Evolutionary conservation across 2,797 vertebrate genomes (phyloP).

Genomic region (Myripristis jacobus): DNA sequence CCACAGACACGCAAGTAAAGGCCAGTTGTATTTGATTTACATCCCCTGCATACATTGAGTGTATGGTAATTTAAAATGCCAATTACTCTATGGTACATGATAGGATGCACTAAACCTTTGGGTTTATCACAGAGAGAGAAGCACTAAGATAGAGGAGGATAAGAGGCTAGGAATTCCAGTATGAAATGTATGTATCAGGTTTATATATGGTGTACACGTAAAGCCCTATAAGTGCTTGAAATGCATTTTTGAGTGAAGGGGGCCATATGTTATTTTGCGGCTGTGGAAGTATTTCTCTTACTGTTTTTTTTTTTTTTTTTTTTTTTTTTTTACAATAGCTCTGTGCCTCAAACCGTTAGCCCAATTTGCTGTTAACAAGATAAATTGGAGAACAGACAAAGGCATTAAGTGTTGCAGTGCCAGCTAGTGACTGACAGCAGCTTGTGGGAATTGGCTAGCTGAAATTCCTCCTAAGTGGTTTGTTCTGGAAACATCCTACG

Average conservation of each 20-base stretch:
- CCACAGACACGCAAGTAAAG: slow-evolving; percentile 70
- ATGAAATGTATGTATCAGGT: slow-evolving; percentile 62
- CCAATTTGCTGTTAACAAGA: slow-evolving; percentile 90
- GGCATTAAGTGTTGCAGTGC: slow-evolving; percentile 88
- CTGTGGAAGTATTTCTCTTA: slow-evolving; percentile 71
- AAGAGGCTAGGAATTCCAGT: slow-evolving; percentile 53
- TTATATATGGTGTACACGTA: slow-evolving; percentile 71
- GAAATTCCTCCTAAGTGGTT: slow-evolving; percentile 87
- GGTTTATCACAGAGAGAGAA: slow-evolving; percentile 61
- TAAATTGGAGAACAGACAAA: slow-evolving; percentile 89
- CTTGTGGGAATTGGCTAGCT: slow-evolving; percentile 87
- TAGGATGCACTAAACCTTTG: slow-evolving; percentile 67
- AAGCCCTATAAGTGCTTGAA: slow-evolving; percentile 74
- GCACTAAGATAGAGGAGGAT: slow-evolving; percentile 45
- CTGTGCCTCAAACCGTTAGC: slow-evolving; percentile 81
- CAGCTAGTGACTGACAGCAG: slow-evolving; percentile 88
- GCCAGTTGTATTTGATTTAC: slow-evolving; percentile 77
- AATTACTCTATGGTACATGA: slow-evolving; percentile 61
- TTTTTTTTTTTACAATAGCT: slow-evolving; percentile 79
- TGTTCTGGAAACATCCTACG: slow-evolving; percentile 85
- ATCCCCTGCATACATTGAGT: slow-evolving; percentile 62
- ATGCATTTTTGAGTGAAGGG: slow-evolving; percentile 79
- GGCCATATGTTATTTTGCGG: slow-evolving; percentile 77
- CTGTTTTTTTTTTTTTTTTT: slow-evolving; percentile 70
- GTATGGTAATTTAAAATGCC: slow-evolving; percentile 74